A percentile compares a stretch with the other conserved stretches of the same genome.
Evolutionary conservation across 2,797 vertebrate species (phyloP).

Genomic region (Onychomys leucogaster): DNA sequence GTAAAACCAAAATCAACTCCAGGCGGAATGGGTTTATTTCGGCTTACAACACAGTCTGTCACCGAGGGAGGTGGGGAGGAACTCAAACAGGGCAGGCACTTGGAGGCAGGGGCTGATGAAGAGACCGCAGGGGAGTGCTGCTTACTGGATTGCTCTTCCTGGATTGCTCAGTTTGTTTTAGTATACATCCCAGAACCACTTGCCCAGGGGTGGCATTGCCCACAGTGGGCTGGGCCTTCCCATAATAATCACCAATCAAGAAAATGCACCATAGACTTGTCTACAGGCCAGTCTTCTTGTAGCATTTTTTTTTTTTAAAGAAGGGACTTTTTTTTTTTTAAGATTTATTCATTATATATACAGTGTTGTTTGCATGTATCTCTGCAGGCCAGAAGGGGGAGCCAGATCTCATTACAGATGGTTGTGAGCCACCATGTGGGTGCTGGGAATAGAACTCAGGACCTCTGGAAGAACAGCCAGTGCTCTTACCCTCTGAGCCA

Average conservation of each 20-base stretch:
- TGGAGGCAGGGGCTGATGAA: neutral
- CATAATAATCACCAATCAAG: neutral
- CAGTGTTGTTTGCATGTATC: no score
- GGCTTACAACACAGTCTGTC: neutral
- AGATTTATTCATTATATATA: no score
- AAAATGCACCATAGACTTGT: neutral
- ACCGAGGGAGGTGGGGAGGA: neutral
- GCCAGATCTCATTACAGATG: no score
- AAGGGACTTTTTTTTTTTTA: no score
- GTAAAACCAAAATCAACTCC: neutral
- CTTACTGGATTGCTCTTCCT: neutral
- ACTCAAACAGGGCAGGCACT: neutral
- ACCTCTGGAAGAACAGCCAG: no score
- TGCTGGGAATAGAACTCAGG: no score
- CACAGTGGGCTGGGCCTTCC: neutral
- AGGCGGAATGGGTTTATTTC: neutral
- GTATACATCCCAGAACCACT: neutral
- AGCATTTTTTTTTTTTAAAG: no score
- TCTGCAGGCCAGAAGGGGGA: no score
- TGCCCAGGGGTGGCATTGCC: neutral
- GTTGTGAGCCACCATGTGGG: no score
- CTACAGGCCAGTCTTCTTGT: neutral
- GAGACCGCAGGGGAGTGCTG: neutral
- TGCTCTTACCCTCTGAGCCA: no score
- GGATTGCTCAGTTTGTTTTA: neutral